Base-by-base conservation (phyloP, 2,888 invertebrate species). In the Ametastegia equiseti region DNA sequence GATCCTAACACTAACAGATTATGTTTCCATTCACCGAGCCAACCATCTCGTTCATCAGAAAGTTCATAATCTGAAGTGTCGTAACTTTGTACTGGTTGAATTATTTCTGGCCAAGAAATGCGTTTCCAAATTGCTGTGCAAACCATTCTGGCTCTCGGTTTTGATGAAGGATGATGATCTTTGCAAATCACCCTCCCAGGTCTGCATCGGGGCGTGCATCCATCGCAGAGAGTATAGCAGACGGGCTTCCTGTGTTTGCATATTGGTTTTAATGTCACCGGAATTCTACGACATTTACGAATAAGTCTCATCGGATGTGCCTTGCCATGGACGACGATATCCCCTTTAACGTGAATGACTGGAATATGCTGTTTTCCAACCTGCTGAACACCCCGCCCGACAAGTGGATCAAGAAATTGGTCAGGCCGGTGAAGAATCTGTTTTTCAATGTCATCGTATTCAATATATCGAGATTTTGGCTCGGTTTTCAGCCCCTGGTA, bases 401-500 rank as follows among this genome's bases (percentile, higher is more conserved):
- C 36, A 54, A 54, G 33, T 33, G 54, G 54, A 11, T 75, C 54
- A 13, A 27, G 7, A 54, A 54, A 75, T 54, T 54, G 33, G 33
- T 75, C 33, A 36, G 54, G 54, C 11, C 75, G 19, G 9, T n/a
- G 54, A 11, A 30, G 19, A 54, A 23, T 36, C 9, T n/a, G 47
- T 30, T 47, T 50, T 75, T 54, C 54, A 33, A 19, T 19, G 36
- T 75, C 33, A 33, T 30, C 36, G 54, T 75, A 75, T 19, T 33
- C 54, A 36, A 54, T 54, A 45, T 75, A 19, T 9, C 54, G 13
- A 36, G 19, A 36, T 33, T 36, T 3, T 19, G 50, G 54, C 13
- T 75, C 75, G 19, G 33, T 75, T 75, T 75, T 54, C 19, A 27
- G 57, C 36, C 60, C 27, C 54, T 36, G 23, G 36, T 67, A 42